phyloP scores from a whole-genome alignment of 2,888 invertebrate genomes.

The Orthosia gothica region DNA sequence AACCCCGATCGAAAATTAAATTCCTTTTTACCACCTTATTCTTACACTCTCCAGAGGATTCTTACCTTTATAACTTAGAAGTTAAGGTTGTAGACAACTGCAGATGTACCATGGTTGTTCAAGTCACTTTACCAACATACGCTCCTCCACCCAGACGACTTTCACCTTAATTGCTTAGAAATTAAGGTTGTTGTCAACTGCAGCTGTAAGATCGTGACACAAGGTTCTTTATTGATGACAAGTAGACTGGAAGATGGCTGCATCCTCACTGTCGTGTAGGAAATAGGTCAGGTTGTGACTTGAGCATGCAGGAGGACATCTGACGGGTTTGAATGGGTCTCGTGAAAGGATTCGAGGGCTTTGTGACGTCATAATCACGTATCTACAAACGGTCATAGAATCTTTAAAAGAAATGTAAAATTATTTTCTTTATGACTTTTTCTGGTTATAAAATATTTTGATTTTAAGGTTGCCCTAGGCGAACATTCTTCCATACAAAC shows the following conservation, averaged over 20 bases:
- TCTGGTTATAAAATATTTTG: too few relatives aligned
- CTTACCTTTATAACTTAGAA: neutral
- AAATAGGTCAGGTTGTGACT: constrained; percentile 55
- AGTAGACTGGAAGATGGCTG: constrained; percentile 58
- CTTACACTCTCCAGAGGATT: neutral
- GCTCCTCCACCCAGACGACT: neutral
- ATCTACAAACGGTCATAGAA: neutral
- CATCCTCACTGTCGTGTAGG: constrained; percentile 50
- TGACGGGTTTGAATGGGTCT: constrained; percentile 20
- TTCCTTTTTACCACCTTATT: constrained; percentile 44
- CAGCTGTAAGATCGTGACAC: constrained; percentile 11
- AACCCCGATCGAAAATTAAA: constrained; percentile 61
- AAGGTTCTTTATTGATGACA: constrained; percentile 61
- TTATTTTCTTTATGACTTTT: too few relatives aligned
- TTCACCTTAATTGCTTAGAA: neutral
- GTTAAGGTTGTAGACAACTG: constrained; percentile 22
- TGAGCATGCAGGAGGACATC: constrained; percentile 28
- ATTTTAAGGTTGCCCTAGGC: too few relatives aligned
- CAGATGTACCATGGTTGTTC: constrained; percentile 10
- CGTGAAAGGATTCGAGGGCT: constrained; percentile 3
- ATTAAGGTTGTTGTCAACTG: constrained; percentile 25
- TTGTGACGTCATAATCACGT: neutral
- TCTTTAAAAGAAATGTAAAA: too few relatives aligned
- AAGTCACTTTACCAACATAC: too few relatives aligned
- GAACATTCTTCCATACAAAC: too few relatives aligned